Base-by-base conservation (phyloP, 2,797 vertebrate genomes). In the Mycteria americana region DNA sequence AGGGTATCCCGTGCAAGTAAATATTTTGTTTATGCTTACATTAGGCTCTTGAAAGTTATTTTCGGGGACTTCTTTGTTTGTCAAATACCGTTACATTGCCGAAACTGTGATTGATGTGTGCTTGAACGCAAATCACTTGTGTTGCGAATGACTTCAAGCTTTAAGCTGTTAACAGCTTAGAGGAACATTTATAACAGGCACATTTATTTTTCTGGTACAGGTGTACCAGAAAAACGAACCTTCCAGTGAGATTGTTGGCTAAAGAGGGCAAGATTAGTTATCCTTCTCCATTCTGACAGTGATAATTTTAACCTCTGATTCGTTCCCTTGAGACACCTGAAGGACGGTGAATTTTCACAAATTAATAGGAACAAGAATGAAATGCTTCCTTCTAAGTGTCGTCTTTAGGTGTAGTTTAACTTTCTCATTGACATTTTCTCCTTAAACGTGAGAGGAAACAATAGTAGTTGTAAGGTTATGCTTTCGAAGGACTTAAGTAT, bases 271-370 rank as follows among this genome's bases (percentile, higher is more conserved):
- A 63, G 35, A 57, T 69, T 28, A 28, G 43, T 88, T 92, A 28
- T 63, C 46, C 46, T 78, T 45, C 67, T 78, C 62, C 13, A 2
- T 75, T 37, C 70, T 64, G 84, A 70, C 81, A 25, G 1, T 48
- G 83, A 80, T 54, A n/a, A 78, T 93, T 92, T 93, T 78, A 91
- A 69, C 79, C 50, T 74, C 6, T 7, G 10, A 19, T 53, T 88
- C 37, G 23, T 93, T 92, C 92, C 85, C 75, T 39, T 10, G 89
- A 50, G 91, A 22, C 53, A 62, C 72, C 64, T 54, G 91, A 62
- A 78, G 50, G 60, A 21, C 74, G 37, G 64, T 39, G 92, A 80
- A 31, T 75, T 91, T 75, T 88, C 78, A 39, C 48, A 39, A 77
- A 65, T 78, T 18, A 77, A 13, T 11, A 48, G 21, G 68, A 80